These are phyloP conservation scores for Dasyprocta punctata DNA, from an alignment of 2,113 vertebrate genomes.

Conservation along the genomic window DNA sequence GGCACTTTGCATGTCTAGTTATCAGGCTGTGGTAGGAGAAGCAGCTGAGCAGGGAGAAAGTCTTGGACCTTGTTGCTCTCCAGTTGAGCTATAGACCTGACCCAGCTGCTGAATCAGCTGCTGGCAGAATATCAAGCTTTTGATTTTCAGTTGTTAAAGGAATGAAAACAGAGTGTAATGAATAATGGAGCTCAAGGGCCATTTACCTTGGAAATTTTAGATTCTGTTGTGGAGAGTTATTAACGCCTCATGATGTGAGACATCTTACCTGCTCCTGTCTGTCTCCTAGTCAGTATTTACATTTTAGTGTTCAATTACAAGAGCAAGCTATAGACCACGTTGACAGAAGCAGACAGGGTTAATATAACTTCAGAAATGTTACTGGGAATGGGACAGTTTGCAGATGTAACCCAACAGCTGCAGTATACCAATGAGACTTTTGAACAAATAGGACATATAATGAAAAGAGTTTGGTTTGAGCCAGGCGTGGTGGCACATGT, in stretches of 20 bases:
- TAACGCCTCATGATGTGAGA: background rate
- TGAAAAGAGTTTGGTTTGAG: background rate
- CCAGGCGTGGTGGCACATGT: too few relatives aligned
- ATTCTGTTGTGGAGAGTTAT: background rate
- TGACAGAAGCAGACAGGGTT: background rate
- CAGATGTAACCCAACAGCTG: background rate
- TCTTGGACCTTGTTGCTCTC: background rate
- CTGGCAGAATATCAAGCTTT: background rate
- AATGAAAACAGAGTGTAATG: background rate
- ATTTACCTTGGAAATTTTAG: background rate
- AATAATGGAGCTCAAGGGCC: background rate
- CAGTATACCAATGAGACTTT: background rate
- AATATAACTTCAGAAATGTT: background rate
- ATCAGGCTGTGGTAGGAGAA: background rate
- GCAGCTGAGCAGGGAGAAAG: background rate
- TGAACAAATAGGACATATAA: background rate
- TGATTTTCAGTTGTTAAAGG: background rate
- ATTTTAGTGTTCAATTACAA: background rate
- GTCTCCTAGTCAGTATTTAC: background rate
- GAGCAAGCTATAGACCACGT: background rate
- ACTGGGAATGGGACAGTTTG: background rate
- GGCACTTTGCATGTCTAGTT: background rate
- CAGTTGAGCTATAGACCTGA: background rate
- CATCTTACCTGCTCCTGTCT: background rate
- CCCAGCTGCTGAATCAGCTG: background rate